Evolutionary conservation across 2,797 vertebrate species (phyloP).

Genomic region (Siniperca undulata): DNA sequence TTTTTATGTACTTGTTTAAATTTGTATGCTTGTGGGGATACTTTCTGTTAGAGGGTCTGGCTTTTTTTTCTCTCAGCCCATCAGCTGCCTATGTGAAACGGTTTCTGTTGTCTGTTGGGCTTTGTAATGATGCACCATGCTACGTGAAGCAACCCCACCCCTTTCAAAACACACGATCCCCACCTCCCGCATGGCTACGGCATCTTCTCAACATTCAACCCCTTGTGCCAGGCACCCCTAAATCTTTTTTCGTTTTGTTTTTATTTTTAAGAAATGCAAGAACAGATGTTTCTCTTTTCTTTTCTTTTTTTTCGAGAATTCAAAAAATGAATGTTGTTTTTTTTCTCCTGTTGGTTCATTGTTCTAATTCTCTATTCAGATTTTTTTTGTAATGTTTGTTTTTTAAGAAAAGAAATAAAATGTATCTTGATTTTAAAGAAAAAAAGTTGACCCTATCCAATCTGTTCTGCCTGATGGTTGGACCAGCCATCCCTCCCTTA

Average conservation of each 20-base stretch:
- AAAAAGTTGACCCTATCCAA: conserved; percentile 72
- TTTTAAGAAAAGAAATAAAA: conserved; percentile 90
- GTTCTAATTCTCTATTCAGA: conserved; percentile 86
- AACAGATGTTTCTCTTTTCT: conserved; percentile 52
- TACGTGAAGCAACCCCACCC: not conserved
- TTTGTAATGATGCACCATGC: conserved; percentile 38
- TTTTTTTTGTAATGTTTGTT: conserved; percentile 90
- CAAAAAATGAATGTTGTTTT: conserved; percentile 79
- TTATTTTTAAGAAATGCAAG: conserved; percentile 67
- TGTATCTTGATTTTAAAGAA: conserved; percentile 91
- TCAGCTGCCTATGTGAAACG: conserved; percentile 49
- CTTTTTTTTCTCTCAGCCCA: conserved; percentile 24
- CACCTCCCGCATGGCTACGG: conserved; percentile 62
- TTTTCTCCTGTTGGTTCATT: conserved; percentile 79
- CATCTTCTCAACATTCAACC: conserved; percentile 69
- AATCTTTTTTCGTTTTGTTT: conserved; percentile 43
- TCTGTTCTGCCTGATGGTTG: conserved; percentile 76
- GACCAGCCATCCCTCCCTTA: conserved; percentile 30
- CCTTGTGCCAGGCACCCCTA: conserved; percentile 84
- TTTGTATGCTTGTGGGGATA: conserved; percentile 37
- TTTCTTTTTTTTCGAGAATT: conserved; percentile 57
- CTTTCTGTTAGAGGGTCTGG: conserved; percentile 43
- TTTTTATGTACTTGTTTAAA: conserved; percentile 41
- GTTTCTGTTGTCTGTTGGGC: conserved; percentile 42
- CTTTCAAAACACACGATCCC: conserved; percentile 22